Percentiles rank a stretch among this genome's conserved stretches.
phyloP scores from a whole-genome alignment of 2,797 vertebrate genomes.

The Lacerta agilis region DNA sequence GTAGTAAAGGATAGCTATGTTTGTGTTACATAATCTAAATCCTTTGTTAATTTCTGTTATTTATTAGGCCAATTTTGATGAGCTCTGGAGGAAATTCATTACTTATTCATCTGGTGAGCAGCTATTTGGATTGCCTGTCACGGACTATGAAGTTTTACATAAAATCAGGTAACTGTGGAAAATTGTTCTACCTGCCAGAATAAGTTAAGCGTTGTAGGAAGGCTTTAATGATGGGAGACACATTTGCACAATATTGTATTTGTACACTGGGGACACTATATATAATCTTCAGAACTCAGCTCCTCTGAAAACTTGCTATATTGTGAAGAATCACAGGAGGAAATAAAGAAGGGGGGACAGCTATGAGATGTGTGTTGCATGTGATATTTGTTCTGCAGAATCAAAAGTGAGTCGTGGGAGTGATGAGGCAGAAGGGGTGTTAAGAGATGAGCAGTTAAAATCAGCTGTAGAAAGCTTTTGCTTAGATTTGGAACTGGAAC shows the following conservation, averaged over 20 bases:
- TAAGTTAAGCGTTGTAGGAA: not conserved
- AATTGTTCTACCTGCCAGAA: not conserved
- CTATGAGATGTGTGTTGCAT: no score
- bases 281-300: constrained; percentile 2
- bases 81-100: constrained; percentile 84
- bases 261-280: not conserved
- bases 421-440: not conserved
- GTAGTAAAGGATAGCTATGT: not conserved
- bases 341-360: no score
- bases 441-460: not conserved
- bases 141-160: constrained; percentile 82
- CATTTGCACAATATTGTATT: not conserved
- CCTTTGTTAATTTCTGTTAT: constrained; percentile 24
- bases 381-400: not conserved
- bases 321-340: not conserved
- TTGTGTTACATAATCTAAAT: not conserved
- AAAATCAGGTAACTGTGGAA: constrained; percentile 79
- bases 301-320: not conserved
- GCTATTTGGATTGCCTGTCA: constrained; percentile 86
- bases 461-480: not conserved
- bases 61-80: constrained; percentile 81
- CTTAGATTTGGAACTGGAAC: not conserved
- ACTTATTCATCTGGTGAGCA: constrained; percentile 85
- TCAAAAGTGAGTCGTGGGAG: not conserved
- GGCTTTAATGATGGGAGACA: not conserved